Evolutionary conservation across 2,888 invertebrate species (phyloP).

Genomic region (Lepetodrilus schrolli): DNA sequence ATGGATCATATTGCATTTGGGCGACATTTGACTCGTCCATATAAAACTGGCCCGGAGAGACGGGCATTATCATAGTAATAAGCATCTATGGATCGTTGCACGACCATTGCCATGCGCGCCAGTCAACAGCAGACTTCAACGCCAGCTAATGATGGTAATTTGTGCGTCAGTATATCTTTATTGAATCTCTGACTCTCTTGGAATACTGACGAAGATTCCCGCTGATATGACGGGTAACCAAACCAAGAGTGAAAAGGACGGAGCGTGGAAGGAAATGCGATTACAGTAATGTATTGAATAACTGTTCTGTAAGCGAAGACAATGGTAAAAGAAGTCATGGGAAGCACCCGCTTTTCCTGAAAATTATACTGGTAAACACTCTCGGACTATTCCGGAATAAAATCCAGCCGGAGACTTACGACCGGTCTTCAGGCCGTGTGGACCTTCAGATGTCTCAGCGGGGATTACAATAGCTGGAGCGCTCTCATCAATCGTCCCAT

Average conservation of each 20-base stretch:
- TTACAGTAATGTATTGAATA: no score
- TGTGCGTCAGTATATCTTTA: constrained; percentile 42
- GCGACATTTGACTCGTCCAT: constrained; percentile 40
- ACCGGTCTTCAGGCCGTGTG: no score
- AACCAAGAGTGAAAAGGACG: no score
- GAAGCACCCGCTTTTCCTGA: no score
- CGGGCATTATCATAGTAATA: constrained; percentile 44
- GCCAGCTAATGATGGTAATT: constrained; percentile 40
- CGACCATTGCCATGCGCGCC: constrained; percentile 6
- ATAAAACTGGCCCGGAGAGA: constrained; percentile 34
- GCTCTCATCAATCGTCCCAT: constrained; percentile 34
- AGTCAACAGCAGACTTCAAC: constrained; percentile 33
- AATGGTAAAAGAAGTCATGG: no score
- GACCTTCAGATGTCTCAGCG: neutral
- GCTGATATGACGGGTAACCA: no score
- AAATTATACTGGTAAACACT: no score
- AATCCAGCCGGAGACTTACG: no score
- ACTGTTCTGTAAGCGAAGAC: no score
- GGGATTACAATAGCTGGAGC: constrained; percentile 25
- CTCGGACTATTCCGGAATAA: no score
- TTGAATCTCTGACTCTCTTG: constrained; percentile 36
- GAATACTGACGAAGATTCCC: neutral
- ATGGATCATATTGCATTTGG: constrained; percentile 44
- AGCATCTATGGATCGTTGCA: constrained; percentile 32
- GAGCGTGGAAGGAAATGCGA: no score